Base-by-base conservation (phyloP, 2,113 vertebrate species). In the Dissostichus mawsoni region DNA sequence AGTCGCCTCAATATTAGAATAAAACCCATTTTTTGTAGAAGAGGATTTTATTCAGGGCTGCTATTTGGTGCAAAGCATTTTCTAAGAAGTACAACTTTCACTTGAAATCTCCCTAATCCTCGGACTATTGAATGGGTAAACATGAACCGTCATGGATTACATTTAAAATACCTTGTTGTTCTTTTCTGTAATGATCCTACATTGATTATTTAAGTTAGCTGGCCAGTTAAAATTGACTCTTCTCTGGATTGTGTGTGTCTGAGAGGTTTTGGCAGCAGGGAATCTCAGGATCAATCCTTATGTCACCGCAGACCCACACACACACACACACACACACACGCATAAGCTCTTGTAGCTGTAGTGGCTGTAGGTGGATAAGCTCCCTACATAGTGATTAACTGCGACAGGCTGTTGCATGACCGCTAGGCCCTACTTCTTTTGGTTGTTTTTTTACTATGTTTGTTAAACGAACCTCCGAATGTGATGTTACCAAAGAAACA, bases 321-420 rank as follows among this genome's bases (percentile, higher is more conserved):
- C 74, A 82, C 72, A 67, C 33, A 67, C 33, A 29, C 74, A 82
- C 72, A 67, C 33, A 29, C 74, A 82, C 72, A 67, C 33, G 20
- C 53, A 67, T 47, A 56, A 66, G 75, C 48, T 11, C 33, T 50
- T 4, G 1, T 67, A 81, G 78, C 88, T 74, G 76, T 53, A 58
- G 62, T 69, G 62, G 69, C 69, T 83, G 76, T 72, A 48, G 70
- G 66, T 52, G 47, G 70, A 79, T 91, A 84, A 92, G 78, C 89
- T 76, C 29, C 58, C 71, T 78, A 16, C 75, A 84, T 14, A 11
- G 50, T 64, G 77, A 90, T 92, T 86, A 86, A 68, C 83, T 53
- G 50, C 18, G 9, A 76, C 84, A 78, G 82, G 82, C 80, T 80
- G 73, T 76, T 87, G 70, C 12, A 9, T 50, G 44, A 71, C 66